These are phyloP conservation scores for Noctilio leporinus DNA, from an alignment of 2,113 vertebrate species.

Conservation along the genomic window DNA sequence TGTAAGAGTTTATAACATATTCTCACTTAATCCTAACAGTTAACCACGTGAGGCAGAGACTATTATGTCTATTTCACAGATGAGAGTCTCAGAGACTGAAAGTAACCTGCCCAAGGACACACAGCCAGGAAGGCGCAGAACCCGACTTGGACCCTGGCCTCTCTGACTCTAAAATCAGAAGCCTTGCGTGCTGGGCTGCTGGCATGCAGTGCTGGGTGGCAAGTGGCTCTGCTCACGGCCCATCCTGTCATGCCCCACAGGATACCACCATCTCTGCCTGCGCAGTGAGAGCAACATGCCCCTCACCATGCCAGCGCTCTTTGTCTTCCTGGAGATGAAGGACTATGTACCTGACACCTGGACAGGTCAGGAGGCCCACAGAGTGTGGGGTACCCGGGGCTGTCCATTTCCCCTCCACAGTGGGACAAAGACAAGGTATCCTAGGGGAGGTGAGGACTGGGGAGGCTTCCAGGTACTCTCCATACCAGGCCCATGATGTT, in stretches of 20 bases:
- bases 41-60: not conserved
- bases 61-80: not conserved
- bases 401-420: not conserved
- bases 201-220: not conserved
- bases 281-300: constrained; percentile 94
- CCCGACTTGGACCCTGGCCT: not conserved
- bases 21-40: not conserved
- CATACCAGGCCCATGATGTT: not conserved
- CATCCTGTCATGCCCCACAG: constrained; percentile 69
- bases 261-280: constrained; percentile 94
- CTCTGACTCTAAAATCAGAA: not conserved
- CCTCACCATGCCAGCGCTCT: constrained; percentile 91
- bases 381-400: not conserved
- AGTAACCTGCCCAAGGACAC: not conserved
- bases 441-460: not conserved
- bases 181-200: not conserved
- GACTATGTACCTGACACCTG: constrained; percentile 96
- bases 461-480: not conserved
- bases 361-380: constrained; percentile 84
- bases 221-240: not conserved
- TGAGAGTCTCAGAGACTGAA: not conserved
- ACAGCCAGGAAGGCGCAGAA: not conserved
- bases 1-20: not conserved
- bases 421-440: not conserved
- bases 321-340: constrained; percentile 94